Base-by-base conservation (phyloP, 2,113 vertebrate genomes). In the Brachyhypopomus gauderio region DNA sequence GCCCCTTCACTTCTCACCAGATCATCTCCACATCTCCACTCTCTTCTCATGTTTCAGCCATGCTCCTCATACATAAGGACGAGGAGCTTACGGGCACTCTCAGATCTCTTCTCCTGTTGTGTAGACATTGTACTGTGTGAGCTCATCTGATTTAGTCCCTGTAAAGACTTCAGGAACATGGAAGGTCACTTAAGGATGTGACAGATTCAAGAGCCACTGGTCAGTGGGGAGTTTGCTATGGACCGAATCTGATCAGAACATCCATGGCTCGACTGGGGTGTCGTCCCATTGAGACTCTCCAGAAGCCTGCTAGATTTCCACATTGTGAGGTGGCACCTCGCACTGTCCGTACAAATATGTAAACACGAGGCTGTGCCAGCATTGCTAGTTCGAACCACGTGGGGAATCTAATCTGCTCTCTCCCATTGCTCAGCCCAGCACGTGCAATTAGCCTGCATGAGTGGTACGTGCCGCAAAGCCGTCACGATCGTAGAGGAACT, bases 291-390 rank as follows among this genome's bases (percentile, higher is more conserved):
- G 67, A 48, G 78, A 58, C 56, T 72, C 52, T 82, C 64, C 58
- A 55, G 74, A 63, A 82, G 66, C 56, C 48, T n/a, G 12, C 38
- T 77, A 45, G 52, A 74, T 85, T 82, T 75, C 75, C 75, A 74
- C 79, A 73, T 69, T 41, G 22, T 23, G 74, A 69, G 52, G 60
- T 11, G 41, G 71, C 84, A 82, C 82, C 75, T 82, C 76, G 70
- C 63, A 85, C 70, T 56, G 73, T 78, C 73, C 38, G 30, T 41
- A 22, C 84, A 85, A 81, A 60, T 85, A 82, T 85, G 84, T 85
- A 85, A 85, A 85, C 84, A 82, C 17, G 56, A 73, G 19, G 22
- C 71, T 19, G 45, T 70, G 75, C 75, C 84, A 82, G 71, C 16
- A n/a, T 78, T 45, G 45, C 67, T 70, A 82, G 75, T 63, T 48